These are phyloP conservation scores for Dipus sagitta DNA, from an alignment of 2,797 vertebrate genomes.

Conservation along the genomic window DNA sequence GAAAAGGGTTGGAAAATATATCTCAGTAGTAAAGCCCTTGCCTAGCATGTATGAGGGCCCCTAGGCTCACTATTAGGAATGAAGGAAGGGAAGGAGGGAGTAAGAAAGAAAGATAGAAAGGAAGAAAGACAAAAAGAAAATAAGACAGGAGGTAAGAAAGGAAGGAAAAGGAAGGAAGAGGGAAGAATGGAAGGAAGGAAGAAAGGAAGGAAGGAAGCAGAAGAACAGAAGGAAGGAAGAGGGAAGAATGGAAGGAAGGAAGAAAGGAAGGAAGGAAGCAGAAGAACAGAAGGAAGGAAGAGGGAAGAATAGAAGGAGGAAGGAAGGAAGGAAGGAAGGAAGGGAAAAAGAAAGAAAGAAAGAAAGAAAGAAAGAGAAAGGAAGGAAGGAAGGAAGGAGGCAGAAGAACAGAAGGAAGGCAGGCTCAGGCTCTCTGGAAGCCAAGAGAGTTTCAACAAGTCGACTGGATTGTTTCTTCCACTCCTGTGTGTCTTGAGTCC, in stretches of 20 bases:
- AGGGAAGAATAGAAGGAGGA: background rate
- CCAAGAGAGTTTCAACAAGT: background rate
- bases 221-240: background rate
- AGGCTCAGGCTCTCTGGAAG: background rate
- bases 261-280: no score
- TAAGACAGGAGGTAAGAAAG: background rate
- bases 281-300: background rate
- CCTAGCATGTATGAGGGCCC: no score
- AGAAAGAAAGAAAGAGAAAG: background rate
- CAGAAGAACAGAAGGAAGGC: background rate
- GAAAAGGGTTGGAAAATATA: no score
- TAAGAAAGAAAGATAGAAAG: background rate
- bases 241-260: background rate
- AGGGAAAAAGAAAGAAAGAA: background rate
- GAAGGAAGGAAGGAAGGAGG: background rate
- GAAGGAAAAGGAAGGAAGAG: background rate
- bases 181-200: background rate
- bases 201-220: background rate
- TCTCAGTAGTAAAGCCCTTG: background rate
- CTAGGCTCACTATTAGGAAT: background rate
- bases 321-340: background rate
- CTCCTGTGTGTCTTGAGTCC: accelerated
- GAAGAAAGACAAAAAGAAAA: background rate
- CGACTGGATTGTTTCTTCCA: background rate
- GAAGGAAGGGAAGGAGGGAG: background rate